Evolutionary conservation across 2,888 invertebrate species (phyloP), one percentile per base, ranked within the genome.

Genomic region (Lasioglossum zephyrum): DNA sequence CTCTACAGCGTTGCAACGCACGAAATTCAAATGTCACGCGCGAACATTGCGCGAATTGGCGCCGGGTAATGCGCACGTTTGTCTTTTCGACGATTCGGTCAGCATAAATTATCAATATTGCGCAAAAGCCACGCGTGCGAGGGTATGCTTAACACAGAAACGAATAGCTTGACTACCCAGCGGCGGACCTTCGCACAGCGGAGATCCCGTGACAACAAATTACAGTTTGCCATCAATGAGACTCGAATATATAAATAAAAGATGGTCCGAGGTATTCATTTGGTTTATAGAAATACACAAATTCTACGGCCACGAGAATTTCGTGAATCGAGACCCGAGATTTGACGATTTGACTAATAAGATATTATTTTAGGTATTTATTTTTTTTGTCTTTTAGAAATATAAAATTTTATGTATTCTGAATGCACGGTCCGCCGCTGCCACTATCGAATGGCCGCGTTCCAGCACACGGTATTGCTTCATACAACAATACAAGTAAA

Each of bases 401-500:
- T 31, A 31, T 60, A 60, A 13, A 26, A 60, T 60, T 60, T 26
- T 60, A 26, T 1, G 11, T 13, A 60, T 63, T 63, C 5, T 18
- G 18, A 63, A 8, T 31, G 63, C 63, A 31, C 2, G 8, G 31
- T 63, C 63, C 31, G 63, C 6, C 63, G 31, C 63, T 63, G 31
- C 31, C 63, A 31, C 82, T 79, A 70, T 22, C 53, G 79, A 84
- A 80, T 63, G 63, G 87, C 77, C 85, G 82, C 57, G 49, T 77
- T 77, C 66, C 69, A 72, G 26, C 70, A 72, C 39, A 63, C 66
- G 73, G 86, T 89, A 89, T 82, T 80, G 82, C 79, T 91, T 89
- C 91, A 92, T 92, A 92, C 91, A 92, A 93, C 92, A 92, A 93
- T 92, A 93, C 91, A 92, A 93, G 91, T 93, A 94, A 94, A 94